Base-by-base conservation (phyloP, 35 echinoderm and acorn worm genomes). In the Apostichopus japonicus region DNA sequence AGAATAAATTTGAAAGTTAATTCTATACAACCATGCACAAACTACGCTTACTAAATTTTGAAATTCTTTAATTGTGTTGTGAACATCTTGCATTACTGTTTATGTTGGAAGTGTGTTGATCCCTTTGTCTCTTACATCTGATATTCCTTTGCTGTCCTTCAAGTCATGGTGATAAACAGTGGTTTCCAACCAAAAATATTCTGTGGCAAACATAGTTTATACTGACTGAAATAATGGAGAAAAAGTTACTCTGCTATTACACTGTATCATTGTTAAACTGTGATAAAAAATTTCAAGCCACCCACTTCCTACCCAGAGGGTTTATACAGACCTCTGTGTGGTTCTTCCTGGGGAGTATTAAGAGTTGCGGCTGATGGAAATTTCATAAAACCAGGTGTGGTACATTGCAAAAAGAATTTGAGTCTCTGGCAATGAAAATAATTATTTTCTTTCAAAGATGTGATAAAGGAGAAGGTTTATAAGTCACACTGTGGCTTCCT, bases 231-330 rank as follows among this genome's bases (percentile, higher is more conserved):
- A 10, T 10, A 8, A 19, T 75, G 6, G n/a, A 75, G 71, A 19
- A 19, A 19, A 21, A 6, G 13, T 73, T 19, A 75, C 14, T 75
- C 22, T 21, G 71, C n/a, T 7, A n/a, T 75, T 75, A 75, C 71
- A 75, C 63, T 67, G 71, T 75, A 75, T 75, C 71, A 23, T 75
- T 75, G 8, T 75, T 75, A 19, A 21, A 75, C 22, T 75, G 16
- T 44, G 71, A 7, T 75, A 75, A 23, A 24, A 24, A 22, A 22
- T 19, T 75, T 75, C 3, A 75, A 75, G n/a, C 71, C 71, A 75
- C 71, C 71, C 71, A 75, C 17, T 75, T 75, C 71, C 71, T 75
- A 75, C 17, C 71, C 71, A 75, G 71, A 75, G 71, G 71, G 71
- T 75, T 19, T 23, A 23, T 19, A 75, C 17, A 21, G 14, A 61